phyloP scores from a whole-genome alignment of 2,888 invertebrate genomes.

The Andrena fulva region DNA sequence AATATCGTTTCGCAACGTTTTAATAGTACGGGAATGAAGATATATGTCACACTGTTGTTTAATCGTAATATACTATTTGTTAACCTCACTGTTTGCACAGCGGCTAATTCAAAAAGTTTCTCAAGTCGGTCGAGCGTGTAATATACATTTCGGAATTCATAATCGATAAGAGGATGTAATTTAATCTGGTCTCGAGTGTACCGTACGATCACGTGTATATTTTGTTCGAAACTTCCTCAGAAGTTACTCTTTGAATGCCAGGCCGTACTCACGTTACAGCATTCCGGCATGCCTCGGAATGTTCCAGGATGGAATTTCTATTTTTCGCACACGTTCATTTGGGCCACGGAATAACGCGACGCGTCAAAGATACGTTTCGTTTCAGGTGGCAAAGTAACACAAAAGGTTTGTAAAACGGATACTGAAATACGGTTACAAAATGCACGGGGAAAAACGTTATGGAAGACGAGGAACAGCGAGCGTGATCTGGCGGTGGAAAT shows the following conservation, averaged over 20 bases:
- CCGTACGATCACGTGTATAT: neutral
- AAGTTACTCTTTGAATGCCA: conserved; percentile 32
- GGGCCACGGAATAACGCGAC: neutral
- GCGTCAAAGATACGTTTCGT: neutral
- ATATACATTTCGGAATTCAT: neutral
- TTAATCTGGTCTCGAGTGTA: neutral
- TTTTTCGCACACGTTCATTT: neutral
- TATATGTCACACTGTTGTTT: too few relatives aligned
- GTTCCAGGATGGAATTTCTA: neutral
- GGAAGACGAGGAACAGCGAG: conserved; percentile 1
- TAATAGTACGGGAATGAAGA: too few relatives aligned
- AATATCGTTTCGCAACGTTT: neutral
- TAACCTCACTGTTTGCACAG: conserved; percentile 15
- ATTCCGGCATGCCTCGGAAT: neutral
- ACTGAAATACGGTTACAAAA: conserved; percentile 5
- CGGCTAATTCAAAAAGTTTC: neutral
- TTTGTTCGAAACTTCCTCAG: neutral
- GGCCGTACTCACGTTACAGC: conserved; percentile 37
- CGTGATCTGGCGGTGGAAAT: conserved; percentile 39
- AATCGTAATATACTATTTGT: too few relatives aligned
- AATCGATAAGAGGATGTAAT: neutral
- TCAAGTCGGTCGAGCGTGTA: neutral
- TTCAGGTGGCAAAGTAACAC: neutral
- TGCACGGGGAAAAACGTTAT: neutral
- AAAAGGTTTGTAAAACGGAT: conserved; percentile 15